A percentile compares a stretch with the other conserved stretches of the same genome.
Conservation (phyloP, 2,888 invertebrate species). For the Harpalus rufipes region DNA sequence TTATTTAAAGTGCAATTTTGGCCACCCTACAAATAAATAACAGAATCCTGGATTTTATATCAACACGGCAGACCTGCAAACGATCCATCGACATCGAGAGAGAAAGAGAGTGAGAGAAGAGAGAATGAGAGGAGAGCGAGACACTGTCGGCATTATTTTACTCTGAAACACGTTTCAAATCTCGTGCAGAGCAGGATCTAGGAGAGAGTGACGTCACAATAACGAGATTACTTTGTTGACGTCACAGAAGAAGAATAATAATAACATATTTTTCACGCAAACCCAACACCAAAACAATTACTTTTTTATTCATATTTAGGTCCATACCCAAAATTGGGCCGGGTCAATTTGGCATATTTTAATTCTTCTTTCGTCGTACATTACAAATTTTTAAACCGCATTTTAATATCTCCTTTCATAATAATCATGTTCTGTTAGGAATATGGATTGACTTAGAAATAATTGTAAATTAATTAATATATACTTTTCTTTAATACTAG, state of each 20-base stretch:
- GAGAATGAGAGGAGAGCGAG: background rate
- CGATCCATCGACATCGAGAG: conserved; percentile 1
- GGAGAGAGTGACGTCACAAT: conserved; percentile 1
- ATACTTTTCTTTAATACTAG: too few species aligned
- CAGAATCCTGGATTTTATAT: background rate
- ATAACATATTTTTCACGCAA: background rate
- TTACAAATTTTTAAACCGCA: too few species aligned
- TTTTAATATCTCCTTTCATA: too few species aligned
- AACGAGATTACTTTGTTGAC: background rate
- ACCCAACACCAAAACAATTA: background rate
- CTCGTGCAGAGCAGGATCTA: background rate
- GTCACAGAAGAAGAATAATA: background rate
- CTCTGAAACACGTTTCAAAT: conserved; percentile 5
- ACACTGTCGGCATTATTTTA: background rate
- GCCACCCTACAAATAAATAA: background rate
- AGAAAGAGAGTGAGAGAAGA: background rate
- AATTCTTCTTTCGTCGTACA: too few species aligned
- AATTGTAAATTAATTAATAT: too few species aligned
- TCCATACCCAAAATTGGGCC: too few species aligned
- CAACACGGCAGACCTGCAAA: background rate
- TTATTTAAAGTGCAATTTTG: too few species aligned
- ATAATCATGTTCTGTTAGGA: too few species aligned
- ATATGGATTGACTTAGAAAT: too few species aligned
- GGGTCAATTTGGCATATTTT: too few species aligned
- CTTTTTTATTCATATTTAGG: background rate